phyloP scores from a whole-genome alignment of 2,797 vertebrate genomes.

The Pteropus rufus region DNA sequence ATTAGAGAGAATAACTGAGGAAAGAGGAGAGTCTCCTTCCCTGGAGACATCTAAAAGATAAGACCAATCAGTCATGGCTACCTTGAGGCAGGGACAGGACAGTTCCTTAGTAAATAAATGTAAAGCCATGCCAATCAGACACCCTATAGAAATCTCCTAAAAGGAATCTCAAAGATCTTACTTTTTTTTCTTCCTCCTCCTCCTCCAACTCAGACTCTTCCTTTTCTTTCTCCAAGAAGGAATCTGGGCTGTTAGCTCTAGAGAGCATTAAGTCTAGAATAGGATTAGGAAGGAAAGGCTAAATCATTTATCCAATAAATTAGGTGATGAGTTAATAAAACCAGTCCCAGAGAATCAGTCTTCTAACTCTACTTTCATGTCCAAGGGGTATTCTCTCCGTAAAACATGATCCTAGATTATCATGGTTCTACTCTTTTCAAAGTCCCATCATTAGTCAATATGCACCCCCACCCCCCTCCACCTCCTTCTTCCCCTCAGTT shows the following conservation, averaged over 20 bases:
- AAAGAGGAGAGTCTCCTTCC: background rate
- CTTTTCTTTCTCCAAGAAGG: constrained; percentile 39
- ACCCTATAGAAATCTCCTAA: background rate
- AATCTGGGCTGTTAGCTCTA: constrained; percentile 1
- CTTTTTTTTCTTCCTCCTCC: constrained; percentile 35
- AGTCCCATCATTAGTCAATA: background rate
- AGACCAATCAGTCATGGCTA: background rate
- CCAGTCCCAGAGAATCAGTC: background rate
- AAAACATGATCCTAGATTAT: background rate
- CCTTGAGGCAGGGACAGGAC: background rate
- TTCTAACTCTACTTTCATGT: background rate
- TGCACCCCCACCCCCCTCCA: background rate
- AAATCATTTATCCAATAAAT: background rate
- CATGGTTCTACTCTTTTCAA: background rate
- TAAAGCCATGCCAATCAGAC: background rate
- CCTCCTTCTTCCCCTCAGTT: background rate
- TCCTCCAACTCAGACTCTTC: background rate
- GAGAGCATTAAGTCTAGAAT: constrained; percentile 27
- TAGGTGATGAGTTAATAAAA: background rate
- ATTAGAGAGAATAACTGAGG: background rate
- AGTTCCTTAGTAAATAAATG: background rate
- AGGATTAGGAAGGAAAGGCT: constrained; percentile 29
- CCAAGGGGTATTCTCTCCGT: background rate
- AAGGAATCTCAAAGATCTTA: constrained; percentile 44
- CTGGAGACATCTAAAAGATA: background rate